Percentiles rank a stretch among this genome's conserved stretches.
These are phyloP conservation scores for Protodeltote pygarga DNA, from an alignment of 2,888 invertebrate species.

Conservation along the genomic window DNA sequence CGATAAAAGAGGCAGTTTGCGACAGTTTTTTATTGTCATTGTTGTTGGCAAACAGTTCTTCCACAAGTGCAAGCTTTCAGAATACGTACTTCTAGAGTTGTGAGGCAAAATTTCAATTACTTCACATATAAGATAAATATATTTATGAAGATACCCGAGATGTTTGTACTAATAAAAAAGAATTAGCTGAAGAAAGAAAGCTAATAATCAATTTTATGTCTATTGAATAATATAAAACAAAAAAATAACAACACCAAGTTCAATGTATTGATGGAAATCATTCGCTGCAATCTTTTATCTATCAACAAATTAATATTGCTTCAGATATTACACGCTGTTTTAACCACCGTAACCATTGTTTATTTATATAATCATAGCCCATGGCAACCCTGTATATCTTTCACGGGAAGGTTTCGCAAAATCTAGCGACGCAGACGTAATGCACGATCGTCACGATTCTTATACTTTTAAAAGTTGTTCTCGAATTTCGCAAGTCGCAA, in stretches of 20 bases:
- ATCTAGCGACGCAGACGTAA: conserved; percentile 41
- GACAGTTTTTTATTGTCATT: neutral
- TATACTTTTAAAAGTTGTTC: conserved; percentile 47
- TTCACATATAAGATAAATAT: too few species aligned
- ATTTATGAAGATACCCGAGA: too few species aligned
- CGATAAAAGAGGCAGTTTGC: conserved; percentile 1
- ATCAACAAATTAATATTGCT: conserved; percentile 5
- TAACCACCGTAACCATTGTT: conserved; percentile 11
- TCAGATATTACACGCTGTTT: conserved; percentile 1
- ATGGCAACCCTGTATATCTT: conserved; percentile 24
- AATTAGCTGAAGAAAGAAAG: too few species aligned
- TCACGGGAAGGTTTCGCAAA: conserved; percentile 39
- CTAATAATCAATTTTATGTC: too few species aligned
- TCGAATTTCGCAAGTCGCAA: conserved; percentile 49
- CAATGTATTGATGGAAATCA: conserved; percentile 7
- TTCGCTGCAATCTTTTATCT: conserved; percentile 6
- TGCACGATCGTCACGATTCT: conserved; percentile 55
- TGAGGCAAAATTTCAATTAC: conserved; percentile 6
- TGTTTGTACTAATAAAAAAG: too few species aligned
- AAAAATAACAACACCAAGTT: neutral
- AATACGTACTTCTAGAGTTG: conserved; percentile 7
- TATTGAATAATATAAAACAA: too few species aligned
- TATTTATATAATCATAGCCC: conserved; percentile 16
- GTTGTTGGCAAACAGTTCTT: conserved; percentile 16
- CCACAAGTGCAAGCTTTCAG: conserved; percentile 13